Conservation (phyloP, 2,113 vertebrate species). For the Neopipo cinnamomea region DNA sequence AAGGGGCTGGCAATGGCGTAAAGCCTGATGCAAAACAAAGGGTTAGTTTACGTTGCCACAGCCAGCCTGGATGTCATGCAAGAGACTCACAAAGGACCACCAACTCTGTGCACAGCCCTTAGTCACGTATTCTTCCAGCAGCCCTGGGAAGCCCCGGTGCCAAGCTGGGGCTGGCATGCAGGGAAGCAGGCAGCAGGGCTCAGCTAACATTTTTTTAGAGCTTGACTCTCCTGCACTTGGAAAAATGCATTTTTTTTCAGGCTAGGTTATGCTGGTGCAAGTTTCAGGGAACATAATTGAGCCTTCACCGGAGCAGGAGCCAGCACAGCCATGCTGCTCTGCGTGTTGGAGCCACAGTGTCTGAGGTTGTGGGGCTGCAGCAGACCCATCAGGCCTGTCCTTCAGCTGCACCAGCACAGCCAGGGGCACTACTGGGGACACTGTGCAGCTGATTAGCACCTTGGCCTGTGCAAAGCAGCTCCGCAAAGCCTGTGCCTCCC, state of each 20-base stretch:
- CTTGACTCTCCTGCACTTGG: not conserved
- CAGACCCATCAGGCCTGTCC: not conserved
- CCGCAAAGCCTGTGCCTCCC: not conserved
- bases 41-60: not conserved
- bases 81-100: not conserved
- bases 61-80: not conserved
- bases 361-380: not conserved
- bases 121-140: not conserved
- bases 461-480: not conserved
- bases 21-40: not conserved
- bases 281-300: not conserved
- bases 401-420: not conserved
- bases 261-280: not conserved
- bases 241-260: not conserved
- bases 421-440: not conserved
- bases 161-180: not conserved
- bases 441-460: not conserved
- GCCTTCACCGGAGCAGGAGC: not conserved
- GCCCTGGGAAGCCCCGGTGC: not conserved
- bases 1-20: not conserved
- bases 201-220: not conserved
- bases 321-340: not conserved
- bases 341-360: fast-evolving
- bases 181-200: not conserved
- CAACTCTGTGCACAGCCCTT: fast-evolving